Conservation (phyloP, 2,888 invertebrate species). For the Agelastica alni region DNA sequence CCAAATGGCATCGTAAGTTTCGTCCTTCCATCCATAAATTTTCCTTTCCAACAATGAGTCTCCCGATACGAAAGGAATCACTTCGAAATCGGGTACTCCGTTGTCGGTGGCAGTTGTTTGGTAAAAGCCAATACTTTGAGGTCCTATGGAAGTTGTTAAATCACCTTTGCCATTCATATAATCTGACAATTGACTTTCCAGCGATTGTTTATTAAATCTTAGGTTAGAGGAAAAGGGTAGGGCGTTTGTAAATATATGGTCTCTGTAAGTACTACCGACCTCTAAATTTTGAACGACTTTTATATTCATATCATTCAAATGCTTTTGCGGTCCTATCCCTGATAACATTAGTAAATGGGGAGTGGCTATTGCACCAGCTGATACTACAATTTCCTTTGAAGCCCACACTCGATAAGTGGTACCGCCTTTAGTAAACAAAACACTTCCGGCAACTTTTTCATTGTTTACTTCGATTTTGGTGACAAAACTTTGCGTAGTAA, state of each 20-base stretch:
- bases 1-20: neutral
- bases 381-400: conserved; percentile 73
- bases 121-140: neutral
- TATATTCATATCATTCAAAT: conserved; percentile 64
- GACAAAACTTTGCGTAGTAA: conserved; percentile 70
- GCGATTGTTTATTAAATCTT: conserved; percentile 43
- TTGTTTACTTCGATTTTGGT: conserved; percentile 66
- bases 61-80: neutral
- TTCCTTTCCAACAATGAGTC: neutral
- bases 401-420: conserved; percentile 61
- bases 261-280: conserved; percentile 77
- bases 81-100: neutral
- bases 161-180: conserved; percentile 26
- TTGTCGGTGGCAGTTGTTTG: neutral
- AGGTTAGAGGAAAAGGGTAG: conserved; percentile 71
- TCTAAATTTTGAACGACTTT: conserved; percentile 66
- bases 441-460: conserved; percentile 65
- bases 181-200: conserved; percentile 61
- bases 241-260: conserved; percentile 69
- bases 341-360: conserved; percentile 84
- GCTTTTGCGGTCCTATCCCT: conserved; percentile 70
- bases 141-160: neutral
- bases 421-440: conserved; percentile 67
- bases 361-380: conserved; percentile 78
- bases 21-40: neutral